Percentiles rank a stretch among this genome's conserved stretches.
phyloP scores from a whole-genome alignment of 23 tunicate species.

The Ciona savignyi region DNA sequence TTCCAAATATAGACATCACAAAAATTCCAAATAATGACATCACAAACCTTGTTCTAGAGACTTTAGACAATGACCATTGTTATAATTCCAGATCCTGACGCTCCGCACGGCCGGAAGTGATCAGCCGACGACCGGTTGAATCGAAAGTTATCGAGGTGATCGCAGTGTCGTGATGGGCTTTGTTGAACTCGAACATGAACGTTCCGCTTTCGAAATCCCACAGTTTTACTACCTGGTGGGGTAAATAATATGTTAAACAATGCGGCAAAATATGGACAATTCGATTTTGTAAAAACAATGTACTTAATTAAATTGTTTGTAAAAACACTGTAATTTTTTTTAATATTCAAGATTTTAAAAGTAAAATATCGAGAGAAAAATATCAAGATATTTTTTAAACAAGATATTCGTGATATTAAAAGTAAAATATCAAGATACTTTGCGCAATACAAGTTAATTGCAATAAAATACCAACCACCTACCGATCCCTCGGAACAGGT shows the following conservation, averaged over 20 bases:
- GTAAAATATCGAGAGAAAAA: too few relatives aligned
- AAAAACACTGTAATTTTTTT: too few relatives aligned
- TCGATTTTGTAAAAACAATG: too few relatives aligned
- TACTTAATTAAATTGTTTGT: too few relatives aligned
- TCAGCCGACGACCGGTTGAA: conserved; percentile 64
- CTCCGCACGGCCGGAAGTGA: conserved; percentile 84
- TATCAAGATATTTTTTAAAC: too few relatives aligned
- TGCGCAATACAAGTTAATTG: conserved; percentile 33
- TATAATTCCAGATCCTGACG: conserved; percentile 87
- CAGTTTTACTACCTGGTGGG: conserved; percentile 66
- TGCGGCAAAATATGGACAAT: too few relatives aligned
- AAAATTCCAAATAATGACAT: neutral
- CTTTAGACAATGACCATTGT: conserved; percentile 81
- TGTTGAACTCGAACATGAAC: conserved; percentile 85
- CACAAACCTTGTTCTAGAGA: conserved; percentile 50
- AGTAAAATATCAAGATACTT: too few relatives aligned
- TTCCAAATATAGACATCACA: too few relatives aligned
- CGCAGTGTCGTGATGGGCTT: conserved; percentile 77
- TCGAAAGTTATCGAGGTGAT: conserved; percentile 71
- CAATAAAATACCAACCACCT: too few relatives aligned
- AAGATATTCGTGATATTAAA: too few relatives aligned
- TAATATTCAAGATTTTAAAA: too few relatives aligned
- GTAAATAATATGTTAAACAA: too few relatives aligned
- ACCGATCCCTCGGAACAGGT: conserved; percentile 63
- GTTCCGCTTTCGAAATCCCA: conserved; percentile 88